Percentiles rank a stretch among this genome's conserved stretches.
Evolutionary conservation across 2,797 vertebrate genomes (phyloP).

Genomic region (Scomberomorus guttatus): DNA sequence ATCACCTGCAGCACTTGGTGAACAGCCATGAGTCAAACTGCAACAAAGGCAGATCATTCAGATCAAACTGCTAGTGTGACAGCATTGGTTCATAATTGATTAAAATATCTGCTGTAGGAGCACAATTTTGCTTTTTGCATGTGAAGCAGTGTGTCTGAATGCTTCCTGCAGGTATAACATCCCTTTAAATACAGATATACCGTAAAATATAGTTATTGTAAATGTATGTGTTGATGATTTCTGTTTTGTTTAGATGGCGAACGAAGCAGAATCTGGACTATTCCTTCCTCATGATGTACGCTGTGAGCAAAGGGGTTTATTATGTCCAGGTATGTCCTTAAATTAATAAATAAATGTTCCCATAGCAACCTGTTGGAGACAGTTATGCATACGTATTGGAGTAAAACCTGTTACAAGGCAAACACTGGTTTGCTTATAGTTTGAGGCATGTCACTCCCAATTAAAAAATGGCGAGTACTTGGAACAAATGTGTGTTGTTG

Average conservation of each 20-base stretch:
- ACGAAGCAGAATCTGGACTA: slow-evolving; percentile 99
- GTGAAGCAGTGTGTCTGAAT: slow-evolving; percentile 23
- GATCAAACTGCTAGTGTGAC: slow-evolving; percentile 57
- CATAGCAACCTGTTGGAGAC: slow-evolving; percentile 12
- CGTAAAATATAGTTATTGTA: background rate
- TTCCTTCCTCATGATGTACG: slow-evolving; percentile 99
- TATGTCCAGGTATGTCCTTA: slow-evolving; percentile 93
- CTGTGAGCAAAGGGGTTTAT: slow-evolving; percentile 95
- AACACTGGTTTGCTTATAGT: slow-evolving; percentile 12
- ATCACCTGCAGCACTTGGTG: slow-evolving; percentile 46
- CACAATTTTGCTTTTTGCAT: slow-evolving; percentile 22
- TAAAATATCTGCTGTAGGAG: slow-evolving; percentile 38
- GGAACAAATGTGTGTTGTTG: slow-evolving; percentile 25
- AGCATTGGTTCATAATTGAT: slow-evolving; percentile 56
- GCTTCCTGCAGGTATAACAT: background rate
- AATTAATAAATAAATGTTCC: slow-evolving; percentile 13
- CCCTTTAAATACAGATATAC: background rate
- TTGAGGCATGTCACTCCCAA: slow-evolving; percentile 10
- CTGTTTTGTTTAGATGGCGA: slow-evolving; percentile 91
- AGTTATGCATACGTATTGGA: slow-evolving; percentile 5
- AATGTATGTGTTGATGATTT: background rate
- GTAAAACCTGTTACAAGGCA: slow-evolving; percentile 17
- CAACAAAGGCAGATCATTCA: slow-evolving; percentile 41
- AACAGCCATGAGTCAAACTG: slow-evolving; percentile 28
- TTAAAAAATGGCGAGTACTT: slow-evolving; percentile 16